Percentiles rank a stretch among this genome's conserved stretches.
Conservation (phyloP, 2,888 invertebrate genomes). For the Diarsia mendica region DNA sequence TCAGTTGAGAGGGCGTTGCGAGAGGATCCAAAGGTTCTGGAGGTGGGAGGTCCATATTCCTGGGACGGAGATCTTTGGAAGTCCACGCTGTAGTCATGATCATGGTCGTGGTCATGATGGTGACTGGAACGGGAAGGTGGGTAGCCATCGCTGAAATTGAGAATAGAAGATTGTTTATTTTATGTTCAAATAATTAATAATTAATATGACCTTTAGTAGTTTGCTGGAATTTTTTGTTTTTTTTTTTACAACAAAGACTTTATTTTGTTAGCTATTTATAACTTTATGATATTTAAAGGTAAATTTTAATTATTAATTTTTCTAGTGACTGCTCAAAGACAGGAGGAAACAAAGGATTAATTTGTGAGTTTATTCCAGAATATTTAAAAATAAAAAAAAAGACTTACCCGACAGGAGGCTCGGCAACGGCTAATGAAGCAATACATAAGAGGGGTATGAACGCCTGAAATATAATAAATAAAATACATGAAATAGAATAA, state of each 20-base stretch:
- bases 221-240: neutral
- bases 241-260: neutral
- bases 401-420: constrained; percentile 84
- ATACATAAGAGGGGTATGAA: constrained; percentile 75
- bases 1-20: constrained; percentile 69
- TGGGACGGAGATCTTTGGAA: constrained; percentile 71
- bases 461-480: constrained; percentile 73
- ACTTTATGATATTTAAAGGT: too few species aligned
- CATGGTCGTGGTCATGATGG: constrained; percentile 52
- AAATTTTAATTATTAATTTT: too few species aligned
- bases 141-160: constrained; percentile 79
- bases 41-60: constrained; percentile 71
- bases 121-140: constrained; percentile 72
- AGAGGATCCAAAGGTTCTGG: constrained; percentile 62
- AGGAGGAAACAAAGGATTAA: too few species aligned
- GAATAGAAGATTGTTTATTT: neutral
- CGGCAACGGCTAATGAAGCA: constrained; percentile 74
- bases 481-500: neutral
- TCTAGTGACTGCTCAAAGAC: too few species aligned
- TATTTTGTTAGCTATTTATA: too few species aligned
- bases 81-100: constrained; percentile 64
- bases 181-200: neutral
- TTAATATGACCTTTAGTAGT: neutral
- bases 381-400: neutral
- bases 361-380: too few species aligned